Conservation (phyloP, 23 tunicate genomes). For the Oikopleura vanhoeffeni region DNA sequence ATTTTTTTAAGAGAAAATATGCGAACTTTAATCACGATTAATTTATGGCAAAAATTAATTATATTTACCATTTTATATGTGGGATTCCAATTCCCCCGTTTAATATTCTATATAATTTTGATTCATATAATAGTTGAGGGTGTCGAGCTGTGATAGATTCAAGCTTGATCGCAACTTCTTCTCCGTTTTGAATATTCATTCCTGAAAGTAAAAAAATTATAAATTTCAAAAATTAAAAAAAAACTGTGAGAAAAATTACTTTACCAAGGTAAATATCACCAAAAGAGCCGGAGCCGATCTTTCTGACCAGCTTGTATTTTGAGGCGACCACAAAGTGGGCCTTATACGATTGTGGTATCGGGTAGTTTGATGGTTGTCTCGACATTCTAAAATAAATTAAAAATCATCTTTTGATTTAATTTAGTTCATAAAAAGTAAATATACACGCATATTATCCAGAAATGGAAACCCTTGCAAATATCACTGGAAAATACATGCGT, state of each 20-base stretch:
- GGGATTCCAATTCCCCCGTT: slow-evolving; percentile 45
- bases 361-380: neutral
- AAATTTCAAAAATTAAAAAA: too few species aligned
- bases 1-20: too few species aligned
- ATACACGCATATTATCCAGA: too few species aligned
- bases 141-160: slow-evolving; percentile 28
- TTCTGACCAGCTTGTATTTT: slow-evolving; percentile 89
- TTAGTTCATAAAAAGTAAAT: too few species aligned
- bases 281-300: slow-evolving; percentile 96
- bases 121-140: slow-evolving; percentile 32
- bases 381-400: too few species aligned
- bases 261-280: slow-evolving; percentile 97
- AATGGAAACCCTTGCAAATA: too few species aligned
- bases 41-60: too few species aligned
- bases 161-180: slow-evolving; percentile 48
- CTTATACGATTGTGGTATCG: neutral
- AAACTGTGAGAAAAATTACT: neutral
- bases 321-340: slow-evolving; percentile 66
- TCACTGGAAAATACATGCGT: too few species aligned
- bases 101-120: slow-evolving; percentile 31
- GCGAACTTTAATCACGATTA: too few species aligned
- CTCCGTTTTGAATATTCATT: slow-evolving; percentile 98
- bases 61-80: slow-evolving; percentile 22
- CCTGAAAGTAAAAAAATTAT: too few species aligned
- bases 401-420: too few species aligned